phyloP scores from a whole-genome alignment of 92 coral and sea anemone species.

The Anthopleura xanthogrammica region DNA sequence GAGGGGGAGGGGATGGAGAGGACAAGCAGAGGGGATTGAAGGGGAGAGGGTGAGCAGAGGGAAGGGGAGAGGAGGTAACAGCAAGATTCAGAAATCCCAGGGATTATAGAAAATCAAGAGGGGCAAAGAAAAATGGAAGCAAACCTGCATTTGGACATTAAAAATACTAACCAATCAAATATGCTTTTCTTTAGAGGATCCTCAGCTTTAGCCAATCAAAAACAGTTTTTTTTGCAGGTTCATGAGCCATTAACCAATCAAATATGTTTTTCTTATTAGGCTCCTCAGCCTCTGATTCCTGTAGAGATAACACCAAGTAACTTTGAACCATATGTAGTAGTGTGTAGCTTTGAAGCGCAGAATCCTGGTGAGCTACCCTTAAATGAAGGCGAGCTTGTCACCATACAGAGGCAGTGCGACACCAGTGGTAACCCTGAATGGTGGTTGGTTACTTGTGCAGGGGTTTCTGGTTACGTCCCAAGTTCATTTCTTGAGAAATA shows the following conservation, averaged over 20 bases:
- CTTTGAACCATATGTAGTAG: constrained; percentile 52
- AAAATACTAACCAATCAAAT: no score
- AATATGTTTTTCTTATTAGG: not conserved
- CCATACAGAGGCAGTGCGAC: constrained; percentile 77
- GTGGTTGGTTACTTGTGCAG: constrained; percentile 79
- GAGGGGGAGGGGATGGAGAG: not conserved
- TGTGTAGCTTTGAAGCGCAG: constrained; percentile 79
- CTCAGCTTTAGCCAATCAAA: no score
- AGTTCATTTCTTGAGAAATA: constrained; percentile 63
- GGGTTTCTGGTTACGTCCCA: constrained; percentile 85
- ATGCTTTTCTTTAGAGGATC: no score
- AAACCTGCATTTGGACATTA: no score
- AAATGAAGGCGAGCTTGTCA: constrained; percentile 71
- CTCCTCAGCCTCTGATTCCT: not conserved
- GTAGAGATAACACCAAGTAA: constrained; percentile 25
- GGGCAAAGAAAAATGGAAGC: no score
- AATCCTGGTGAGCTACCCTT: constrained; percentile 76
- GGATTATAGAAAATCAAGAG: no score
- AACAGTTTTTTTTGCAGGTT: not conserved
- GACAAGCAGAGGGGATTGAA: not conserved
- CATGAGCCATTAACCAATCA: not conserved
- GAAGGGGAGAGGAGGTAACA: no score
- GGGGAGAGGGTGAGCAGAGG: no score
- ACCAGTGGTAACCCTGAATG: constrained; percentile 88
- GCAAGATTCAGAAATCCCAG: no score